These are phyloP conservation scores for Cercocebus atys DNA, from an alignment of 2,113 vertebrate species.

Conservation along the genomic window DNA sequence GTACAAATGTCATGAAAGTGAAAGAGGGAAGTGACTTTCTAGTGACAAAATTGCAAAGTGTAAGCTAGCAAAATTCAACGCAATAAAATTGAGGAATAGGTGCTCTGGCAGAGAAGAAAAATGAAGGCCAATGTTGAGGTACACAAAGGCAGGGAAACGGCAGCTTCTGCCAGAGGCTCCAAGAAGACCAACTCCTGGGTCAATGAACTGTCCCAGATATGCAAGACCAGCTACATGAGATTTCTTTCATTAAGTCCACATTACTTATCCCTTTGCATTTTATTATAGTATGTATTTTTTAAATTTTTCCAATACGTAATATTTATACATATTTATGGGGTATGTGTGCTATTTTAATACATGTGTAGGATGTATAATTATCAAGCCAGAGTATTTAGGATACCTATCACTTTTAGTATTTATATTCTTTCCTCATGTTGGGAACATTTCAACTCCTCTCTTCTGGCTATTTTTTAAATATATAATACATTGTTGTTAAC, in stretches of 20 bases:
- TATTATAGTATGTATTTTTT: not conserved
- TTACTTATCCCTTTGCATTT: not conserved
- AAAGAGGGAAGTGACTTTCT: not conserved
- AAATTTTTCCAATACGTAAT: not conserved
- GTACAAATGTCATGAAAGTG: not conserved
- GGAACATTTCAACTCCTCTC: too few relatives aligned
- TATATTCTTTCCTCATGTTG: too few relatives aligned
- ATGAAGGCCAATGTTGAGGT: not conserved
- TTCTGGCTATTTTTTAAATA: too few relatives aligned
- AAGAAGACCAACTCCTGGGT: not conserved
- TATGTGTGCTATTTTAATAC: not conserved
- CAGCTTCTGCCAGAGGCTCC: not conserved
- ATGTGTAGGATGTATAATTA: not conserved
- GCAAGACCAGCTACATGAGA: not conserved
- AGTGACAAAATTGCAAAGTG: not conserved
- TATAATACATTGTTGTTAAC: too few relatives aligned
- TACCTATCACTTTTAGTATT: not conserved
- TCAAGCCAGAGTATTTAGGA: too few relatives aligned
- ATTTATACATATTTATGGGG: not conserved
- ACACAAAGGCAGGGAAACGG: not conserved
- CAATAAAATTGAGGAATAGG: not conserved
- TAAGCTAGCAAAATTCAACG: not conserved
- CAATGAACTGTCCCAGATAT: not conserved
- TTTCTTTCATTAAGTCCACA: not conserved
- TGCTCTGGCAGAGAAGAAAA: rapidly evolving